Evolutionary conservation across 2,113 vertebrate genomes (phyloP), one percentile per base, ranked within the genome.

Genomic region (Rhegmatorhina hoffmannsi): DNA sequence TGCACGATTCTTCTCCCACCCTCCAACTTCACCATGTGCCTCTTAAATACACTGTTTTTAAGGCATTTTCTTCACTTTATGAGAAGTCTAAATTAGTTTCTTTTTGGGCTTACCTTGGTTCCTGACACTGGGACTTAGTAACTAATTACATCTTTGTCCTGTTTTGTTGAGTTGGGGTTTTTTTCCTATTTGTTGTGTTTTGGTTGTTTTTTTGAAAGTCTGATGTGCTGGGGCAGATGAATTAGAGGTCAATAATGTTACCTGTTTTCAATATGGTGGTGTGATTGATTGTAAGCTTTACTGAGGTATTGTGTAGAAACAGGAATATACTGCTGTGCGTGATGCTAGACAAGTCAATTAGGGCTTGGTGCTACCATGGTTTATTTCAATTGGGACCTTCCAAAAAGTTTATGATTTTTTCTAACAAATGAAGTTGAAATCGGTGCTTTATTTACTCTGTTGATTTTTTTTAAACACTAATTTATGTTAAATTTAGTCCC

Each of bases 401-500:
- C 16, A 23, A 26, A 52, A 69, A 56, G 19, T 64, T 82, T 17
- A 29, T 80, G 1, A 12, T 50, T 83, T 79, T 81, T 78, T 73
- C 49, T 87, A 46, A 76, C 68, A 94, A 94, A 92, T 80, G n/a
- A 77, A 94, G 66, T 78, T 49, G 19, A 87, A 31, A 78, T 92
- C 18, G 5, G n/a, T 95, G 60, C 19, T 21, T 85, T 83, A 79
- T 82, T 83, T 87, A 59, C 69, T 79, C 52, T 49, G 20, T 64
- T 69, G 66, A 40, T 18, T 40, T 58, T 43, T 38, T 69, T 88
- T 76, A 38, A 38, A 31, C 15, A 12, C 25, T 60, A 50, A 59
- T 67, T 36, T 83, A 29, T 46, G 28, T 93, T 75, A 86, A 70
- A 86, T 60, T 53, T 67, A 59, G 85, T 50, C 17, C 29, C 18